Evolutionary conservation across 2,113 vertebrate genomes (phyloP).

Genomic region (Perognathus longimembris): DNA sequence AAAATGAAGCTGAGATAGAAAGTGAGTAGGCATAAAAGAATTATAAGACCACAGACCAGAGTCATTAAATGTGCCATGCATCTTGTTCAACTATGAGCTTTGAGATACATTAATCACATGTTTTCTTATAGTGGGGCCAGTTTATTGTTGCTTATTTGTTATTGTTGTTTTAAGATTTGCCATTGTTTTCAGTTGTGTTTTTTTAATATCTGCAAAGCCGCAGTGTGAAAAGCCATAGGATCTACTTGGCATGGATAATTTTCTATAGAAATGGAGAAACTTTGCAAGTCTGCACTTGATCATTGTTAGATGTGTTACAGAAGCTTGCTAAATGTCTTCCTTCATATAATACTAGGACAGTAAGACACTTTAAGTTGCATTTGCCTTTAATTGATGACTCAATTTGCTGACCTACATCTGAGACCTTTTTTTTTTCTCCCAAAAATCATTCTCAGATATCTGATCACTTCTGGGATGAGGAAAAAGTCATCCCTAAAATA

Average conservation of each 20-base stretch:
- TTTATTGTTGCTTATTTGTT: conserved; percentile 20
- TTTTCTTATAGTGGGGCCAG: background rate
- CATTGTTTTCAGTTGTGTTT: background rate
- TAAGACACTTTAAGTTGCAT: conserved; percentile 32
- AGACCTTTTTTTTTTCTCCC: background rate
- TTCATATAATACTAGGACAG: conserved; percentile 4
- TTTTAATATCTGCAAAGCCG: conserved; percentile 2
- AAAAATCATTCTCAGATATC: conserved; percentile 52
- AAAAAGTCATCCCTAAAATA: conserved; percentile 54
- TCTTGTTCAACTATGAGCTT: background rate
- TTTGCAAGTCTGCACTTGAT: background rate
- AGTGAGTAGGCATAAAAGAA: background rate
- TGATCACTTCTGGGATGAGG: conserved; percentile 25
- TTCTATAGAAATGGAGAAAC: background rate
- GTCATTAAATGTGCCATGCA: background rate
- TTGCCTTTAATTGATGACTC: conserved; percentile 31
- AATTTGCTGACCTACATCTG: conserved; percentile 34
- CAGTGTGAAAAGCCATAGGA: background rate
- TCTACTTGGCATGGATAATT: conserved; percentile 39
- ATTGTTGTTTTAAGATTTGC: background rate
- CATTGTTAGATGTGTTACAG: background rate
- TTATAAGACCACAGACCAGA: background rate
- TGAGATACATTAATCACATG: background rate
- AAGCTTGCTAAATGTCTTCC: background rate
- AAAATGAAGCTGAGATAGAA: background rate